These are phyloP conservation scores for Oxygymnocypris stewartii DNA, from an alignment of 2,113 vertebrate genomes.

Conservation along the genomic window DNA sequence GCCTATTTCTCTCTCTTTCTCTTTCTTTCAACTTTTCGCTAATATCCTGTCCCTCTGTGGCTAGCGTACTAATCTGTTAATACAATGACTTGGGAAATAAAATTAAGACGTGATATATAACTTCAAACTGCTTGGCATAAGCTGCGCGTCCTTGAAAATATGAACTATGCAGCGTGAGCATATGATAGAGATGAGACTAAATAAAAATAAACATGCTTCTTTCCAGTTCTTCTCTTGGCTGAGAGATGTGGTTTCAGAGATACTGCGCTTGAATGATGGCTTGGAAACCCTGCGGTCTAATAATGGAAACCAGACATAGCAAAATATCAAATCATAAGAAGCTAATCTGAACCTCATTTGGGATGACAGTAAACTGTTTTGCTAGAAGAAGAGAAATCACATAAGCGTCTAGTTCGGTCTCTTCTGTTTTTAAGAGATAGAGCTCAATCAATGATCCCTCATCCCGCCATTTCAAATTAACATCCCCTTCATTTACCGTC, in stretches of 20 bases:
- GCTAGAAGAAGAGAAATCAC: constrained; percentile 33
- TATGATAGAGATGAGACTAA: background rate
- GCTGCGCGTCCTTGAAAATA: background rate
- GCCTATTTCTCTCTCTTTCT: constrained; percentile 8
- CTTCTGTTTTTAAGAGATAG: constrained; percentile 41
- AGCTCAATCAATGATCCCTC: constrained; percentile 3
- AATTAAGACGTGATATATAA: background rate
- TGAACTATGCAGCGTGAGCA: background rate
- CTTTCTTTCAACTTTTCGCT: background rate
- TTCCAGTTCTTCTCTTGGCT: constrained; percentile 45
- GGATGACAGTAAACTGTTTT: constrained; percentile 47
- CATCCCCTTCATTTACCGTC: background rate
- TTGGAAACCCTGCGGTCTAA: constrained; percentile 20
- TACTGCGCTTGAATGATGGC: constrained; percentile 32
- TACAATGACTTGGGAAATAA: constrained; percentile 36
- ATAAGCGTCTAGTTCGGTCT: constrained; percentile 23
- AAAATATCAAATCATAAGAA: constrained; percentile 55
- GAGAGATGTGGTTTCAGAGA: constrained; percentile 32
- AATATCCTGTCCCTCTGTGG: constrained; percentile 2
- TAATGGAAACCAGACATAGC: constrained; percentile 53
- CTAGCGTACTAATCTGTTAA: constrained; percentile 22
- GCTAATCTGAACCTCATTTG: constrained; percentile 55
- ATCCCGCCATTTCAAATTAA: background rate
- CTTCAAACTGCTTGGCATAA: background rate
- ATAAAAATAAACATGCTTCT: constrained; percentile 39